phyloP scores from a whole-genome alignment of 2,888 invertebrate genomes.

The Parelbella ahira region DNA sequence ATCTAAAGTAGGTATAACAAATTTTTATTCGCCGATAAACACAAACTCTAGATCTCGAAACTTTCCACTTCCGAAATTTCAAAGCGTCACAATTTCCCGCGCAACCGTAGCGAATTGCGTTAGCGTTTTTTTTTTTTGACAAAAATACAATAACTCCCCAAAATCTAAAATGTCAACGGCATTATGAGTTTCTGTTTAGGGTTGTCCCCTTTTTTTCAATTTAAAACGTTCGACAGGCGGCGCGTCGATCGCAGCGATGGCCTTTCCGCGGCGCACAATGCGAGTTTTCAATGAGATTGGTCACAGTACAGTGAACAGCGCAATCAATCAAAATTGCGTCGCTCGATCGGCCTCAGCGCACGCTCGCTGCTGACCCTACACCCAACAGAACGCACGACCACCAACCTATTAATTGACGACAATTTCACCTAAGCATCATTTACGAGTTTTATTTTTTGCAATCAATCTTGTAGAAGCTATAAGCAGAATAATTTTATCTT shows the following conservation, averaged over 20 bases:
- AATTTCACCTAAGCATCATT: too few species aligned
- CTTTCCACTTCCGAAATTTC: constrained; percentile 12
- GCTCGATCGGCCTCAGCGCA: constrained; percentile 65
- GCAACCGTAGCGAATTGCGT: constrained; percentile 20
- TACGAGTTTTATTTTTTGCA: too few species aligned
- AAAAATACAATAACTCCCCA: constrained; percentile 55
- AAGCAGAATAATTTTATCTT: too few species aligned
- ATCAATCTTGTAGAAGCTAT: too few species aligned
- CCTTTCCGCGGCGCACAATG: constrained; percentile 70
- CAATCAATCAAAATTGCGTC: constrained; percentile 80
- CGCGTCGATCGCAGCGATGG: constrained; percentile 69
- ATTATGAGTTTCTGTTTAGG: constrained; percentile 57
- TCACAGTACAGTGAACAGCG: constrained; percentile 80
- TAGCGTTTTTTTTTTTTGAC: constrained; percentile 40
- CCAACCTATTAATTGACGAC: too few species aligned
- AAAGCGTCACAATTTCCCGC: constrained; percentile 14
- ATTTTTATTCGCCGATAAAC: background rate
- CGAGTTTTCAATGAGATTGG: constrained; percentile 79
- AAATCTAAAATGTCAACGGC: constrained; percentile 71
- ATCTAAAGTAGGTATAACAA: background rate
- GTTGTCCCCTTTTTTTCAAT: constrained; percentile 77
- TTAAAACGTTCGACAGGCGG: constrained; percentile 76
- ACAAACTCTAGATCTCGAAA: constrained; percentile 1
- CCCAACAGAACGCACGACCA: too few species aligned
- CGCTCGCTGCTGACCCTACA: too few species aligned